phyloP scores from a whole-genome alignment of 2,113 vertebrate genomes.

The Ceyx melanurus region DNA sequence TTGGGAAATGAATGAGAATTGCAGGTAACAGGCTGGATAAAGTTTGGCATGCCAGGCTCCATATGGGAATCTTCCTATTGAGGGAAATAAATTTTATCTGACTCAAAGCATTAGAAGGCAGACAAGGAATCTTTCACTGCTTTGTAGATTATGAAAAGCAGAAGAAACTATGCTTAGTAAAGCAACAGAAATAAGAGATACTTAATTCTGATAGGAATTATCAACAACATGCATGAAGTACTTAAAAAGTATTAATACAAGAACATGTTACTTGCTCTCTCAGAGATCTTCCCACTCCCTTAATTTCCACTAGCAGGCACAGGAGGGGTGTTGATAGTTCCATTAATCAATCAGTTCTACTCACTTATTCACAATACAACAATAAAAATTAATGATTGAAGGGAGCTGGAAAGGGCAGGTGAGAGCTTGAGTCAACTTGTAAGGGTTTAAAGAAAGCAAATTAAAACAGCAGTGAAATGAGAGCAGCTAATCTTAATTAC shows the following conservation, averaged over 20 bases:
- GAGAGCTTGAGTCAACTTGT: slow-evolving; percentile 32
- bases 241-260: background rate
- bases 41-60: background rate
- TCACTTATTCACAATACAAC: background rate
- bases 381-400: slow-evolving; percentile 53
- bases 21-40: background rate
- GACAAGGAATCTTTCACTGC: slow-evolving; percentile 3
- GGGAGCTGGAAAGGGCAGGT: slow-evolving; percentile 29
- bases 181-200: slow-evolving; percentile 24
- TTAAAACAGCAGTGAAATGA: background rate
- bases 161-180: background rate
- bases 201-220: slow-evolving; percentile 44
- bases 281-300: background rate
- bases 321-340: background rate
- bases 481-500: slow-evolving; percentile 55
- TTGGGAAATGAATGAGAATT: background rate
- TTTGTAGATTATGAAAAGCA: slow-evolving; percentile 46
- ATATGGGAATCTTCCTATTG: background rate
- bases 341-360: slow-evolving; percentile 21
- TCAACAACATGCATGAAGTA: background rate
- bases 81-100: slow-evolving; percentile 27
- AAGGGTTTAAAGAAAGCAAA: slow-evolving; percentile 49
- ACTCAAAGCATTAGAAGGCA: slow-evolving; percentile 23
- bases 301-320: background rate
- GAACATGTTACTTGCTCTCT: background rate